These are phyloP conservation scores for Nematolebias whitei DNA, from an alignment of 2,113 vertebrate genomes.

Conservation along the genomic window DNA sequence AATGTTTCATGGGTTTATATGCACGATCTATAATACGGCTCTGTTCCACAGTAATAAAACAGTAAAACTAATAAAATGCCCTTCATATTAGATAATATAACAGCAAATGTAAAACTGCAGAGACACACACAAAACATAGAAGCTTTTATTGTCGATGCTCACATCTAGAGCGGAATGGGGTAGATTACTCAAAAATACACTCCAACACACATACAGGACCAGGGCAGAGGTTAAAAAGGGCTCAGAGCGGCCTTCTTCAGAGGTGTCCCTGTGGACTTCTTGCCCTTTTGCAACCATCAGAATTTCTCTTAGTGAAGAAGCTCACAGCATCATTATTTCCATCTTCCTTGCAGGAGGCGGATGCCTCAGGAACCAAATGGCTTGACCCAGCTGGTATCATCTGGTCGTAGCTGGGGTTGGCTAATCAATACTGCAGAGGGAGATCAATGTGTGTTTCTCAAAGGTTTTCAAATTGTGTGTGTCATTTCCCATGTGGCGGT, in stretches of 20 bases:
- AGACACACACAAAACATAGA: background rate
- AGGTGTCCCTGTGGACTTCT: conserved; percentile 62
- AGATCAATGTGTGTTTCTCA: conserved; percentile 58
- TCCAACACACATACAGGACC: conserved; percentile 20
- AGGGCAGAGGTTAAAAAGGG: conserved; percentile 55
- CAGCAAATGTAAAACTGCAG: too few relatives aligned
- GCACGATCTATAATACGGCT: conserved; percentile 16
- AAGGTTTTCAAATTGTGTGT: conserved; percentile 37
- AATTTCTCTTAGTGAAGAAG: conserved; percentile 47
- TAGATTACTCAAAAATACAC: conserved; percentile 1
- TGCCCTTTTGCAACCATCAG: conserved; percentile 67
- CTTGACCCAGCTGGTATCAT: conserved; percentile 74
- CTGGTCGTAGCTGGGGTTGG: conserved; percentile 62
- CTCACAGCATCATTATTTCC: conserved; percentile 67
- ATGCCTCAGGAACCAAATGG: conserved; percentile 64
- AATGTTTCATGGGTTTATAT: conserved; percentile 16
- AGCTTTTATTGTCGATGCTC: background rate
- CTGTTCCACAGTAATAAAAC: conserved; percentile 1
- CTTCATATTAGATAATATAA: too few relatives aligned
- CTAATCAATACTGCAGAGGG: conserved; percentile 68
- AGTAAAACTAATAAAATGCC: conserved; percentile 7
- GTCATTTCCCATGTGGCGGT: conserved; percentile 48
- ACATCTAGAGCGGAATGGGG: conserved; percentile 8
- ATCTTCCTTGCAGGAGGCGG: conserved; percentile 59
- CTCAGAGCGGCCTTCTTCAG: conserved; percentile 53